Conservation (phyloP, 2,113 vertebrate genomes). For the Chascanopsetta lugubris region DNA sequence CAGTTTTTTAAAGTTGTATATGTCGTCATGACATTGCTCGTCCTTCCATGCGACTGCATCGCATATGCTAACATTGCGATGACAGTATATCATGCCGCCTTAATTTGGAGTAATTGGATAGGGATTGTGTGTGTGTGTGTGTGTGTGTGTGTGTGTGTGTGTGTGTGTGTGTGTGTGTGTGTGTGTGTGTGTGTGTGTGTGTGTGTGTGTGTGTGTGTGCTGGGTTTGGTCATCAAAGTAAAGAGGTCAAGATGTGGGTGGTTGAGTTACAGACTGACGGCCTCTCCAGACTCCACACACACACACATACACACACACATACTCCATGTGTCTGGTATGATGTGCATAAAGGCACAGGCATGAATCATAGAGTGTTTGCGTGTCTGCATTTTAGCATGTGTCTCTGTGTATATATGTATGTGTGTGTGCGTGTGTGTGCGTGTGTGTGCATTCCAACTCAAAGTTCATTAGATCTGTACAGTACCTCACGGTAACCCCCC, state of each 20-base stretch:
- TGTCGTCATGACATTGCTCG: not conserved
- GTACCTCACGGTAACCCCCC: conserved; percentile 35
- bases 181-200: conserved; percentile 14
- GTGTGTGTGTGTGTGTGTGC: conserved; percentile 19
- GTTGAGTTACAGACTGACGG: conserved; percentile 36
- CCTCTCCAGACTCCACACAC: no score
- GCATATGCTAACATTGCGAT: not conserved
- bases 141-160: no score
- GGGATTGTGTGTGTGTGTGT: no score
- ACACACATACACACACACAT: conserved; percentile 27
- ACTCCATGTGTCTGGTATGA: conserved; percentile 31
- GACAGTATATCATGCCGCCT: not conserved
- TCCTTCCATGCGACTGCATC: not conserved
- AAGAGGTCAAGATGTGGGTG: conserved; percentile 32
- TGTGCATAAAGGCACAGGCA: conserved; percentile 22
- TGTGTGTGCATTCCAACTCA: conserved; percentile 58
- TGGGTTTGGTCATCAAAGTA: conserved; percentile 56
- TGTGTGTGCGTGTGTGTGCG: conserved; percentile 10
- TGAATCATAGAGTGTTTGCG: conserved; percentile 52
- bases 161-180: not conserved
- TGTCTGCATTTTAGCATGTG: conserved; percentile 42
- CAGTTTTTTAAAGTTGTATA: no score
- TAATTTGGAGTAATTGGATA: conserved; percentile 7
- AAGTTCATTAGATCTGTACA: conserved; percentile 64
- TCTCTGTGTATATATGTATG: no score